Base-by-base conservation (phyloP, 37 sponge, comb jelly and placozoan species). In the Halichondria panicea region DNA sequence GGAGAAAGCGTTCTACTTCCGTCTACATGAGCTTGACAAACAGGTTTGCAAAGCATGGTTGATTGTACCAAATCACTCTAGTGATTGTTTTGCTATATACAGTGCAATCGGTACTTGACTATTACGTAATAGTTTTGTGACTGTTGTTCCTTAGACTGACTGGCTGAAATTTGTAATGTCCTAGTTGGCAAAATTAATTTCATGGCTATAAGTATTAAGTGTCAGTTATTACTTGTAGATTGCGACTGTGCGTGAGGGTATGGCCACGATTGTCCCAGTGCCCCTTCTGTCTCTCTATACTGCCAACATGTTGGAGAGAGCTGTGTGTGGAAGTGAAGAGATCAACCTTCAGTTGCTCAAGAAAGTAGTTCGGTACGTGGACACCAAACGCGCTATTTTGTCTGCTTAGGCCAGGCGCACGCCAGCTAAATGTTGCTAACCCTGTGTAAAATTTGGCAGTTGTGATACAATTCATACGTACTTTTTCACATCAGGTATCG, bases 1-100 rank as follows among this genome's bases (percentile, higher is more conserved):
- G 43, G 87, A 94, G 15, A 87, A 83, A 40, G 88, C 94, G 31
- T 63, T 94, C 2, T 66, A 94, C 3, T 94, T 89, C 53, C 61
- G 94, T 74, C 79, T 94, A 19, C 94, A 94, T 55, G 94, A 94
- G 68, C 60, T 94, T 25, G 94, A 94, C 63, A 53, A 71, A 39
- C 94, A 94, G 91, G 92, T 87, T 15, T 1, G 41, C 33, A 8
- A 32, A 25, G 31, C 32, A 63, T 5, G 36, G 18, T 58, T 9
- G 12, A 58, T n/a, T n/a, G n/a, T n/a, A n/a, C n/a, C n/a, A n/a
- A n/a, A n/a, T n/a, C n/a, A n/a, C n/a, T n/a, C n/a, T n/a, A n/a
- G n/a, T n/a, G n/a, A n/a, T 12, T 7, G 7, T 9, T 58, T n/a
- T 58, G 24, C 11, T 7, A 37, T 35, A 64, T 6, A 21, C 9